Conservation (phyloP, 2,797 vertebrate genomes). For the Dicrostonyx torquatus region DNA sequence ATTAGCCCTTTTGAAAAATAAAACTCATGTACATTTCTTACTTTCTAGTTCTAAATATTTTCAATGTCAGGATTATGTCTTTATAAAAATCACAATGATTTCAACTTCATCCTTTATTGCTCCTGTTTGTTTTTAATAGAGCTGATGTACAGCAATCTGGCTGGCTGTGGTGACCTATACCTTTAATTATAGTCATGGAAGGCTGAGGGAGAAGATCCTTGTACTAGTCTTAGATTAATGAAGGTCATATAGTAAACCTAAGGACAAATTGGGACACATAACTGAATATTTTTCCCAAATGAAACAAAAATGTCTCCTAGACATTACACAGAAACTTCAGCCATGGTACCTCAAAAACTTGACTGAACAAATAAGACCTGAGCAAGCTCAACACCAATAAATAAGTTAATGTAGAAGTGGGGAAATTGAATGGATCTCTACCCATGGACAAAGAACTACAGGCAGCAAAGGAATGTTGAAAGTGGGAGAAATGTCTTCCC, state of each 20-base stretch:
- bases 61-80: not conserved
- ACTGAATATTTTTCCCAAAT: not conserved
- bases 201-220: not conserved
- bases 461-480: not conserved
- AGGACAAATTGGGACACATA: no score
- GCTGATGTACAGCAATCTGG: not conserved
- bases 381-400: not conserved
- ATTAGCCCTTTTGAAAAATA: not conserved
- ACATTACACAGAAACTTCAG: not conserved
- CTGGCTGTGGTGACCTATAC: not conserved
- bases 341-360: not conserved
- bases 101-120: not conserved
- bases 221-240: not conserved
- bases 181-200: not conserved
- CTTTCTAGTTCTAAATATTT: slow-evolving; percentile 47
- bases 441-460: not conserved
- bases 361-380: not conserved
- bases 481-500: not conserved
- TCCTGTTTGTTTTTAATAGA: not conserved
- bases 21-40: not conserved
- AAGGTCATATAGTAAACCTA: not conserved
- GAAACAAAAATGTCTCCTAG: not conserved
- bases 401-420: not conserved
- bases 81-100: not conserved
- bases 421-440: not conserved